Percentiles rank a stretch among this genome's conserved stretches.
Conservation (phyloP, 2,113 vertebrate genomes). For the Pteronura brasiliensis region DNA sequence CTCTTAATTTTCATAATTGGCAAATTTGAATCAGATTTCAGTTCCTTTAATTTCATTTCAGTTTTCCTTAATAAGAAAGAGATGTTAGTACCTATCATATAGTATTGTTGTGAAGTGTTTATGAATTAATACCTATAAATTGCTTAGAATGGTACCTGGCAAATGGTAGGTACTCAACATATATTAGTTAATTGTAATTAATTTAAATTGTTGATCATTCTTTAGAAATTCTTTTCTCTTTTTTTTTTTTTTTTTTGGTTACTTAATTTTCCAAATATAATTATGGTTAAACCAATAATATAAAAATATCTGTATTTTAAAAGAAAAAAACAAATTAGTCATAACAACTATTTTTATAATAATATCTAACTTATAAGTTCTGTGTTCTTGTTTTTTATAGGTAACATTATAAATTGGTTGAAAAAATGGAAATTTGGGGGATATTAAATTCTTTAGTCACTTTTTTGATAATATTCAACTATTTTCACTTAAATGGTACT, state of each 20-base stretch:
- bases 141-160: not conserved
- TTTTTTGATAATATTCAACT: not conserved
- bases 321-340: not conserved
- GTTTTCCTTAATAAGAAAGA: not conserved
- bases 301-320: slow-evolving; percentile 19
- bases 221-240: not conserved
- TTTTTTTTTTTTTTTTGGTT: not conserved
- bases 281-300: slow-evolving; percentile 12
- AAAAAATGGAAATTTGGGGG: slow-evolving; percentile 11
- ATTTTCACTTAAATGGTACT: not conserved
- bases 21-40: not conserved
- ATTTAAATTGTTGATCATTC: not conserved
- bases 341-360: not conserved
- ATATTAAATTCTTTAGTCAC: not conserved
- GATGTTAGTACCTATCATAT: not conserved
- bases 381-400: slow-evolving; percentile 14
- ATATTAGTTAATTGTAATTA: not conserved
- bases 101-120: not conserved
- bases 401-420: slow-evolving; percentile 5
- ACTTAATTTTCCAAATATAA: not conserved
- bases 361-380: slow-evolving; percentile 11
- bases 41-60: not conserved
- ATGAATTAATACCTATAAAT: not conserved
- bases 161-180: not conserved
- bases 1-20: not conserved